These are phyloP conservation scores for Hylia prasina DNA, from an alignment of 2,113 vertebrate genomes.

Conservation along the genomic window DNA sequence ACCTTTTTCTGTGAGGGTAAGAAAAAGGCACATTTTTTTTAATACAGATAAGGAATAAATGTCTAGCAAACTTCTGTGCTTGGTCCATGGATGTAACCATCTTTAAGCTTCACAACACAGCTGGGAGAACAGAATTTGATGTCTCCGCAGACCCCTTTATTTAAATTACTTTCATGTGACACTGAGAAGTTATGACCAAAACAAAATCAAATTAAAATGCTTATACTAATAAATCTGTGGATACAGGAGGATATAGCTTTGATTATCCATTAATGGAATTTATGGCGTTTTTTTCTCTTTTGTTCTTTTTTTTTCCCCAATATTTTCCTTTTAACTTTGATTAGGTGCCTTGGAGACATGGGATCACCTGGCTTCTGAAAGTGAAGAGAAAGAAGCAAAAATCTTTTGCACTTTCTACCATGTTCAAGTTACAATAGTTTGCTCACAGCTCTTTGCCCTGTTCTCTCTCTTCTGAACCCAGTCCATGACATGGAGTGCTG, in stretches of 20 bases:
- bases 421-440: not conserved
- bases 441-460: not conserved
- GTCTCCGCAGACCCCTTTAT: not conserved
- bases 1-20: not conserved
- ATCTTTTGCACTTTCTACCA: not conserved
- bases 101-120: not conserved
- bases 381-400: not conserved
- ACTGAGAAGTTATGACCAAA: not conserved
- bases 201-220: not conserved
- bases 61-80: not conserved
- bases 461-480: not conserved
- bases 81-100: not conserved
- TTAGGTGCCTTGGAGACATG: not conserved
- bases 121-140: not conserved
- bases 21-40: not conserved
- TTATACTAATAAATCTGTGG: not conserved
- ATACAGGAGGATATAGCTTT: not conserved
- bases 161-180: not conserved
- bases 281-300: not conserved
- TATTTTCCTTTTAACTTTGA: not conserved
- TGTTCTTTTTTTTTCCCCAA: rapidly evolving
- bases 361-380: not conserved
- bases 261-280: not conserved
- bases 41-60: not conserved
- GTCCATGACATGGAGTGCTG: not conserved